Percentiles rank a stretch among this genome's conserved stretches.
Evolutionary conservation across 2,888 invertebrate genomes (phyloP).

Genomic region (Drosophila ustulata): DNA sequence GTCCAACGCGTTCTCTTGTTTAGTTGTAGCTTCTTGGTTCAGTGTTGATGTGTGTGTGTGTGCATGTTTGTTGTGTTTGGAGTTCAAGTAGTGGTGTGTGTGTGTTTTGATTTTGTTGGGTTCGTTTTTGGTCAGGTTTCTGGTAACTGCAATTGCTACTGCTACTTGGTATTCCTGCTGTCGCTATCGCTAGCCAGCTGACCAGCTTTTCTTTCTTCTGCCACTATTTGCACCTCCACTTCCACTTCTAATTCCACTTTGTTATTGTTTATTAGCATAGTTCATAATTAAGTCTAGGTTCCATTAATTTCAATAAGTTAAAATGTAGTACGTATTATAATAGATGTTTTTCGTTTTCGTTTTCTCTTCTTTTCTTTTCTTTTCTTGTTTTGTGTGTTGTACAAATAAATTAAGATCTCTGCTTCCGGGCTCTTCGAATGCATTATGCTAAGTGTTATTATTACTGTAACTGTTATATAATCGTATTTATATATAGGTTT

Average conservation of each 20-base stretch:
- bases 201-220: conserved; percentile 29
- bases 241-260: conserved; percentile 5
- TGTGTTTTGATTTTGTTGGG: conserved; percentile 20
- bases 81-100: conserved; percentile 1
- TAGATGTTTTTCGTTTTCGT: conserved; percentile 38
- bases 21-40: conserved; percentile 56
- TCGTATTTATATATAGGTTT: conserved; percentile 33
- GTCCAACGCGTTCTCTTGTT: conserved; percentile 67
- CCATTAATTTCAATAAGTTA: conserved; percentile 68
- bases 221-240: conserved; percentile 12
- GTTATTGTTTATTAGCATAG: conserved; percentile 46
- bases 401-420: conserved; percentile 53
- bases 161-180: neutral
- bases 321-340: conserved; percentile 68
- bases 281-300: conserved; percentile 58
- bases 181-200: neutral
- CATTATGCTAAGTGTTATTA: conserved; percentile 21
- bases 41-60: conserved; percentile 14
- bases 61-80: conserved; percentile 7
- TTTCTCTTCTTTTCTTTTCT: no score
- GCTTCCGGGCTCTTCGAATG: conserved; percentile 11
- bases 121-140: conserved; percentile 27
- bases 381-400: conserved; percentile 42
- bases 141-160: conserved; percentile 9
- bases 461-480: conserved; percentile 45